A percentile compares a stretch with the other conserved stretches of the same genome.
These are phyloP conservation scores for Margarornis squamiger DNA, from an alignment of 2,797 vertebrate genomes.

Conservation along the genomic window DNA sequence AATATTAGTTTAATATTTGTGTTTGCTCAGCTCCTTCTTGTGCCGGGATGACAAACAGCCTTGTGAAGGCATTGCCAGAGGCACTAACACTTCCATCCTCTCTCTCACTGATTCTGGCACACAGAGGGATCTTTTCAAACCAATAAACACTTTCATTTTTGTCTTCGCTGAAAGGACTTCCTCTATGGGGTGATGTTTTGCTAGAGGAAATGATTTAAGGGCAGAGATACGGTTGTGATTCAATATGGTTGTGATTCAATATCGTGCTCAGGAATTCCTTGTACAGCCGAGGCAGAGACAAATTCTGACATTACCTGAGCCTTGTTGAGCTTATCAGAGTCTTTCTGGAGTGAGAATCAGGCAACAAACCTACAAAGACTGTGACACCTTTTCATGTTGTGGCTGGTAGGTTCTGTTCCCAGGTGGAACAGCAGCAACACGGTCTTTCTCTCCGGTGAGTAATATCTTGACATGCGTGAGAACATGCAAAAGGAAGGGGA, in stretches of 20 bases:
- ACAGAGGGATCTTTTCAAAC: slow-evolving; percentile 55
- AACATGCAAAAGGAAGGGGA: neutral
- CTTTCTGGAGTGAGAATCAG: neutral
- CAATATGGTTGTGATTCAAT: slow-evolving; percentile 40
- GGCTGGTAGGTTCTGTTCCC: neutral
- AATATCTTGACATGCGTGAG: neutral
- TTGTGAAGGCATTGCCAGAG: neutral
- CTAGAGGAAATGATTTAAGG: slow-evolving; percentile 56
- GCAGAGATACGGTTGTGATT: neutral
- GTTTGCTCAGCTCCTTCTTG: slow-evolving; percentile 48
- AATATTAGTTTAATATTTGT: slow-evolving; percentile 65
- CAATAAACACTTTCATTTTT: slow-evolving; percentile 45
- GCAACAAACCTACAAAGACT: neutral
- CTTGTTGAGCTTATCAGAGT: neutral
- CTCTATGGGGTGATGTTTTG: slow-evolving; percentile 47
- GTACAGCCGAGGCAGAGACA: slow-evolving; percentile 38
- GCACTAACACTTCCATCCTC: slow-evolving; percentile 35
- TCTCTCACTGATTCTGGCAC: slow-evolving; percentile 22
- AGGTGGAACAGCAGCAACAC: neutral
- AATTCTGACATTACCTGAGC: slow-evolving; percentile 8
- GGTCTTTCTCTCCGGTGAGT: neutral
- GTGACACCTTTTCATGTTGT: accelerated
- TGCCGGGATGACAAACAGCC: slow-evolving; percentile 51
- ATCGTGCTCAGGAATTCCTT: slow-evolving; percentile 19
- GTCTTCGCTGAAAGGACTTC: slow-evolving; percentile 19